phyloP scores from a whole-genome alignment of 2,888 invertebrate species.

The Orgyia antiqua region DNA sequence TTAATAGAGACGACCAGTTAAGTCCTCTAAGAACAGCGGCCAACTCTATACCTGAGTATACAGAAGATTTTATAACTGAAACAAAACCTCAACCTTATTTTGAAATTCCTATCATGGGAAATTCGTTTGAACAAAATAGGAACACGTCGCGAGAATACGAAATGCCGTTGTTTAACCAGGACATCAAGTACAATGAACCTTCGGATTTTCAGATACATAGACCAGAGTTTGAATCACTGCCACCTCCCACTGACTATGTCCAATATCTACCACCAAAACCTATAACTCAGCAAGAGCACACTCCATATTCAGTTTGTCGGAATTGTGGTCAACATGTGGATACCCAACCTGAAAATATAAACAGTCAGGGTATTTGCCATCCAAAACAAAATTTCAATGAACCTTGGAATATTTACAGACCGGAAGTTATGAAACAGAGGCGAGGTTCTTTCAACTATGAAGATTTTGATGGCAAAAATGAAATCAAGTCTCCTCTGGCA shows the following conservation, averaged over 20 bases:
- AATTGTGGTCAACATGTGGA: not conserved
- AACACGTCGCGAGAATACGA: no score
- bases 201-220: not conserved
- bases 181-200: not conserved
- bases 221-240: not conserved
- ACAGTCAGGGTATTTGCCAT: not conserved
- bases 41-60: no score
- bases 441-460: not conserved
- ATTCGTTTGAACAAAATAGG: no score
- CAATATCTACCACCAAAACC: not conserved
- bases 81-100: no score
- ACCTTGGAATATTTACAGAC: not conserved
- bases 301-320: no score
- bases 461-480: not conserved
- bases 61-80: no score
- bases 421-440: not conserved
- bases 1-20: no score
- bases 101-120: no score
- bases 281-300: no score
- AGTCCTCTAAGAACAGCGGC: no score
- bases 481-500: no score
- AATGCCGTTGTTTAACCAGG: no score
- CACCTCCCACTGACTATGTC: not conserved
- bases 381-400: conserved; percentile 1
- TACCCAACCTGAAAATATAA: not conserved